Base-by-base conservation (phyloP, 1,140 invertebrate genomes). In the Trichogramma pretiosum region DNA sequence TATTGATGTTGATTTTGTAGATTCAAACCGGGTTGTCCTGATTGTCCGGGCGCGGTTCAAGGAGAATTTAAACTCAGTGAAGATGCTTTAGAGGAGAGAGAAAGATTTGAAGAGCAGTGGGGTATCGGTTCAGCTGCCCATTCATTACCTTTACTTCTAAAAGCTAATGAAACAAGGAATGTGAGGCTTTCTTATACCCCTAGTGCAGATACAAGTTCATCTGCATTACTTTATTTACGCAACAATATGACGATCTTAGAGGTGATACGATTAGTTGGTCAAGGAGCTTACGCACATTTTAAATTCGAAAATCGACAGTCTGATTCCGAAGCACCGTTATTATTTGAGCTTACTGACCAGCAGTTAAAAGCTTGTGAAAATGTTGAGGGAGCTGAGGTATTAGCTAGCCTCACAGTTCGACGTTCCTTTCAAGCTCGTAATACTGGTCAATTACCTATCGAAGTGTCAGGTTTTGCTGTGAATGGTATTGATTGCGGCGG, bases 191-290 rank as follows among this genome's bases (percentile, higher is more conserved):
- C 64, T 18, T 74, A 72, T 48, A 63, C 65, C 17, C 73, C 73
- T 11, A 52, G 44, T 8, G 60, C 58, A 22, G 52, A 61, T 11
- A 53, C 50, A 38, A 53, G 55, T 16, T 68, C 67, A 3, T 66
- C 70, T 5, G 67, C 66, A 39, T 52, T 72, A 48, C 56, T 74
- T 49, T 72, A 66, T 43, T 65, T 73, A 46, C 66, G 66, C 57
- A 98, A 96, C 67, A 98, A 98, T 68, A 74, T 98, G 54, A 98
- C 93, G 1, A 82, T 92, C 36, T 71, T 97, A 55, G 93, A 98
- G 70, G 80, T 83, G 13, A 68, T 95, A 11, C 79, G 84, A 53
- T 61, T 98, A 22, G 80, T 79, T 37, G 93, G 91, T 0, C 77
- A 84, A 56, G 91, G 90, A 11, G 88, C 87, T 1, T 67, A 81